phyloP scores from a whole-genome alignment of 1,140 invertebrate species.

The Theocolax elegans region DNA sequence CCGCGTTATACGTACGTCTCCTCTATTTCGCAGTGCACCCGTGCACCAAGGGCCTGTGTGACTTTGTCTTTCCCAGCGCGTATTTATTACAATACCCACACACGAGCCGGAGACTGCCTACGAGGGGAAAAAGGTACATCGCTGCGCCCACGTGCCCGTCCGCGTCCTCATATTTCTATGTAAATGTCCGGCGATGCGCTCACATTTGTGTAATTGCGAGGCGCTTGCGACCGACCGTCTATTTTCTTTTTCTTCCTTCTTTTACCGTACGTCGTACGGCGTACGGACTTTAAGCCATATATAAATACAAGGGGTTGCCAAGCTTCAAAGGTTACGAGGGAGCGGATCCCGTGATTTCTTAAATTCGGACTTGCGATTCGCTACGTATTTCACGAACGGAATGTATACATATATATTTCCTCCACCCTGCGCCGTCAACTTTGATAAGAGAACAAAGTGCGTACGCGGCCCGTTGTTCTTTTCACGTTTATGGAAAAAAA shows the following conservation, averaged over 20 bases:
- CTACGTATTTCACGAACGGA: too few species aligned
- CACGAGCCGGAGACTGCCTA: not conserved
- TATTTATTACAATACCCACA: conserved; percentile 10
- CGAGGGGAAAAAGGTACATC: too few species aligned
- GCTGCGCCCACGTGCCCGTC: too few species aligned
- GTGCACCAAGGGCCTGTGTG: not conserved
- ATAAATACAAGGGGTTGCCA: too few species aligned
- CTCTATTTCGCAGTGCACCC: too few species aligned
- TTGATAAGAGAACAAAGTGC: conserved; percentile 31
- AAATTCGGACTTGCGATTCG: too few species aligned
- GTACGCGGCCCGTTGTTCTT: conserved; percentile 13
- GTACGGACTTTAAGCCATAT: too few species aligned
- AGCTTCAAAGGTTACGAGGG: too few species aligned
- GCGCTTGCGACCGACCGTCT: not conserved
- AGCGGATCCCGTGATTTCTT: too few species aligned
- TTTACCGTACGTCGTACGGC: not conserved
- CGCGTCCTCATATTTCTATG: conserved; percentile 38
- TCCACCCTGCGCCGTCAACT: not conserved
- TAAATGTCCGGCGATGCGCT: conserved; percentile 31
- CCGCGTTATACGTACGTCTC: too few species aligned
- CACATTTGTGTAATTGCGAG: conserved; percentile 41
- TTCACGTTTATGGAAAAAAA: conserved; percentile 15
- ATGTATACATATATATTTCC: too few species aligned
- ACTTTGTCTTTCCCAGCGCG: too few species aligned
- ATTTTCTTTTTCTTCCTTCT: conserved; percentile 8